These are phyloP conservation scores for Amphipyra berbera DNA, from an alignment of 2,888 invertebrate species.

Conservation along the genomic window DNA sequence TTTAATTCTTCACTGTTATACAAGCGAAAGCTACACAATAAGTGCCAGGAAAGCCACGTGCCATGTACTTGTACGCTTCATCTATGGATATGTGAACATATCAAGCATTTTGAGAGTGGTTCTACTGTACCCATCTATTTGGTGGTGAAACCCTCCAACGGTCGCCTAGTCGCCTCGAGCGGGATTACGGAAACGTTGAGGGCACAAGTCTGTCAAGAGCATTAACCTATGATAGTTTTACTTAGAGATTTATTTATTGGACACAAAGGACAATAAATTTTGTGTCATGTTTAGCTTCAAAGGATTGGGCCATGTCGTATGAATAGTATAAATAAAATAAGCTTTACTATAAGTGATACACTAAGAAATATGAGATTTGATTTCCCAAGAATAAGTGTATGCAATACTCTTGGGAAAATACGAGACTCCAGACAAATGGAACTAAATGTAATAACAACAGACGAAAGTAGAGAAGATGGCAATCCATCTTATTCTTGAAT, in stretches of 20 bases:
- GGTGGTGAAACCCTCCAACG: constrained; percentile 34
- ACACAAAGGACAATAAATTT: constrained; percentile 24
- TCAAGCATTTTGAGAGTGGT: neutral
- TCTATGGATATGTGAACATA: neutral
- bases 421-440: constrained; percentile 12
- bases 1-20: neutral
- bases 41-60: too few relatives aligned
- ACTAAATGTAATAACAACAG: constrained; percentile 25
- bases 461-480: constrained; percentile 11
- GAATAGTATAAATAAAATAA: constrained; percentile 7
- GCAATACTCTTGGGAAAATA: constrained; percentile 10
- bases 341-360: neutral
- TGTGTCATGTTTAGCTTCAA: constrained; percentile 22
- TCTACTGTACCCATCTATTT: constrained; percentile 13
- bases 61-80: neutral
- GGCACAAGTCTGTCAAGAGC: constrained; percentile 28
- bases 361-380: neutral
- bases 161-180: constrained; percentile 16
- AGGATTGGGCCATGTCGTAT: constrained; percentile 11
- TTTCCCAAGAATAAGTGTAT: neutral
- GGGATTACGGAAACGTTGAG: constrained; percentile 39
- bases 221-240: constrained; percentile 48
- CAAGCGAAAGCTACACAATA: neutral
- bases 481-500: constrained; percentile 8
- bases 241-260: constrained; percentile 29